Percentiles rank a stretch among this genome's conserved stretches.
These are phyloP conservation scores for Sinonovacula constricta DNA, from an alignment of 1,140 invertebrate species.

Conservation along the genomic window DNA sequence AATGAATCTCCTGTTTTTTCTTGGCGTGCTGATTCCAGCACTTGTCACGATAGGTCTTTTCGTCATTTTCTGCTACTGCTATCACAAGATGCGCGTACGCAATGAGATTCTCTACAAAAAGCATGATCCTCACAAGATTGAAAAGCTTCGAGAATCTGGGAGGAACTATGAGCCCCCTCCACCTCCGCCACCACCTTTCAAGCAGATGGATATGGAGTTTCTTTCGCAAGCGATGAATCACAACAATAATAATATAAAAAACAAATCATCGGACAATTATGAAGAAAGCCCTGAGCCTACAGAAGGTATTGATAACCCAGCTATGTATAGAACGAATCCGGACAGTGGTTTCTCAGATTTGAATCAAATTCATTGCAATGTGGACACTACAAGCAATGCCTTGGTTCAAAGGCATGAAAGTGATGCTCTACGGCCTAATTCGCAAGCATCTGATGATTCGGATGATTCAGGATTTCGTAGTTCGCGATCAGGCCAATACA, in stretches of 20 bases:
- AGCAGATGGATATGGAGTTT: constrained; percentile 13
- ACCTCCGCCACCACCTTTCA: constrained; percentile 51
- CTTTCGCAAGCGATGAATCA: constrained; percentile 56
- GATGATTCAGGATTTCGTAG: constrained; percentile 70
- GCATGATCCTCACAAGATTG: constrained; percentile 64
- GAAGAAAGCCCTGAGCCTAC: constrained; percentile 43
- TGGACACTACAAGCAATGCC: background rate
- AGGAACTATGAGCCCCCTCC: constrained; percentile 57
- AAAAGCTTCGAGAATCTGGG: constrained; percentile 51
- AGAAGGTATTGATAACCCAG: constrained; percentile 41
- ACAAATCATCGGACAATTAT: constrained; percentile 45
- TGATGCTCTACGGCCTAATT: constrained; percentile 59
- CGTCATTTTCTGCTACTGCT: constrained; percentile 73
- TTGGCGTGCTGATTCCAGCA: constrained; percentile 80
- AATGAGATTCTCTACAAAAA: constrained; percentile 62
- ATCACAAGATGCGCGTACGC: constrained; percentile 64
- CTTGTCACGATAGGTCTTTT: constrained; percentile 79
- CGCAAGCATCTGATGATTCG: constrained; percentile 64
- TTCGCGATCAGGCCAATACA: constrained; percentile 61
- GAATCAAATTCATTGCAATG: constrained; percentile 47
- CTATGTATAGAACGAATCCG: constrained; percentile 57
- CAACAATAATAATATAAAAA: constrained; percentile 49
- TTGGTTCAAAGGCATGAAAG: constrained; percentile 29
- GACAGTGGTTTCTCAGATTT: constrained; percentile 66
- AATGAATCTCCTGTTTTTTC: constrained; percentile 76